Evolutionary conservation across 2,113 vertebrate genomes (phyloP).

Genomic region (Salvator merianae): DNA sequence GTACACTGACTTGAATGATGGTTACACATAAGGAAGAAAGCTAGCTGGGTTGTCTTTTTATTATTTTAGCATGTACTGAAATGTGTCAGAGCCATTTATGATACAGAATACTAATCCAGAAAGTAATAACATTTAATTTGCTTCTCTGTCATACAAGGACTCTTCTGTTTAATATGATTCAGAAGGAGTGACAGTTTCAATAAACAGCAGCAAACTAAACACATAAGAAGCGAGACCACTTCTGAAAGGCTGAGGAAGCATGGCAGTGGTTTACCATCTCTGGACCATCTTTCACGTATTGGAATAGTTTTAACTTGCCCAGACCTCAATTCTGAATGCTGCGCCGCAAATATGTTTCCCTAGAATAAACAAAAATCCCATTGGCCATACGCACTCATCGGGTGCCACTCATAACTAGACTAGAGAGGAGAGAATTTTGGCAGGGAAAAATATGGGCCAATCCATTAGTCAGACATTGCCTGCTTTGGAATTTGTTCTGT

Average conservation of each 20-base stretch:
- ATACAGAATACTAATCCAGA: slow-evolving; percentile 1
- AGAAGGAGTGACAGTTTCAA: slow-evolving; percentile 9
- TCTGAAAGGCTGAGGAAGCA: slow-evolving; percentile 1
- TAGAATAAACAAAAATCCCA: slow-evolving; percentile 17
- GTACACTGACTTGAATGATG: neutral
- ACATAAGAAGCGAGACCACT: slow-evolving; percentile 11
- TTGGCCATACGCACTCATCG: slow-evolving; percentile 23
- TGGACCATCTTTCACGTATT: neutral
- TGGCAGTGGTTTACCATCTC: slow-evolving; percentile 18
- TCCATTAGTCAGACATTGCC: neutral
- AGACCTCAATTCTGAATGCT: slow-evolving; percentile 30
- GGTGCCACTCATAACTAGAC: slow-evolving; percentile 3
- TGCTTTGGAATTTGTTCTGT: neutral
- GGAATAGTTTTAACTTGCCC: slow-evolving; percentile 31
- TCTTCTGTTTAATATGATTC: slow-evolving; percentile 12
- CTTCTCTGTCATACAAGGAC: slow-evolving; percentile 1
- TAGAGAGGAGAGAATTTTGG: neutral
- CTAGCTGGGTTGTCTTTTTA: neutral
- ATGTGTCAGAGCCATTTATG: neutral
- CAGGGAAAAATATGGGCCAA: neutral
- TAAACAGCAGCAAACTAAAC: slow-evolving; percentile 24
- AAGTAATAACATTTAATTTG: neutral
- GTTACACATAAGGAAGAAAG: neutral
- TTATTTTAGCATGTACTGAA: neutral
- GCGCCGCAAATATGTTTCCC: neutral